phyloP scores from a whole-genome alignment of 37 sponge, comb jelly and placozoan species.

The Hormiphora californensis region DNA sequence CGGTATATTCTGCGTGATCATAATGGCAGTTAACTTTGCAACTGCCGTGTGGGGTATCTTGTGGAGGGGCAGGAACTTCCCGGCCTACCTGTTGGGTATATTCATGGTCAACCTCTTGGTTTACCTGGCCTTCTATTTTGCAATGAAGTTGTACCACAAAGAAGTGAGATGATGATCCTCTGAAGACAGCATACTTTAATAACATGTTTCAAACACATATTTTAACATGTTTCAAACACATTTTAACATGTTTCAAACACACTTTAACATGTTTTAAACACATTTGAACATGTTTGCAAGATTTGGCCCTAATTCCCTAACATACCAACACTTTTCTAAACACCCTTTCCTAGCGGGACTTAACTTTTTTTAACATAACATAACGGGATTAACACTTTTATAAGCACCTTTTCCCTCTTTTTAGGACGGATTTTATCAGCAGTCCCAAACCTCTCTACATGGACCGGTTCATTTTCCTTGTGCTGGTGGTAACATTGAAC shows the following conservation, averaged over 20 bases:
- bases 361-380: too few relatives aligned
- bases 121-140: neutral
- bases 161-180: neutral
- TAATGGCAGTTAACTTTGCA: neutral
- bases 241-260: too few relatives aligned
- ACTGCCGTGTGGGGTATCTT: neutral
- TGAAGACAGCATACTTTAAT: too few relatives aligned
- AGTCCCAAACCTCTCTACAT: conserved; percentile 51
- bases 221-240: too few relatives aligned
- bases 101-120: neutral
- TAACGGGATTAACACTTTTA: too few relatives aligned
- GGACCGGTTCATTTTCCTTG: conserved; percentile 44
- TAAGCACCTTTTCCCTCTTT: neutral
- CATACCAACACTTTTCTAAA: too few relatives aligned
- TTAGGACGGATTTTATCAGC: conserved; percentile 27
- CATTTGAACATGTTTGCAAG: too few relatives aligned
- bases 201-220: too few relatives aligned
- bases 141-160: neutral
- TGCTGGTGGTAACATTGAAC: conserved; percentile 48
- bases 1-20: neutral
- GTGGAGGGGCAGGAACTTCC: neutral
- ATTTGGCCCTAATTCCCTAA: too few relatives aligned
- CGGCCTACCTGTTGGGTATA: neutral
- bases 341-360: too few relatives aligned
- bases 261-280: too few relatives aligned